Conservation (phyloP, 1,140 invertebrate genomes). For the Ladona fulva region DNA sequence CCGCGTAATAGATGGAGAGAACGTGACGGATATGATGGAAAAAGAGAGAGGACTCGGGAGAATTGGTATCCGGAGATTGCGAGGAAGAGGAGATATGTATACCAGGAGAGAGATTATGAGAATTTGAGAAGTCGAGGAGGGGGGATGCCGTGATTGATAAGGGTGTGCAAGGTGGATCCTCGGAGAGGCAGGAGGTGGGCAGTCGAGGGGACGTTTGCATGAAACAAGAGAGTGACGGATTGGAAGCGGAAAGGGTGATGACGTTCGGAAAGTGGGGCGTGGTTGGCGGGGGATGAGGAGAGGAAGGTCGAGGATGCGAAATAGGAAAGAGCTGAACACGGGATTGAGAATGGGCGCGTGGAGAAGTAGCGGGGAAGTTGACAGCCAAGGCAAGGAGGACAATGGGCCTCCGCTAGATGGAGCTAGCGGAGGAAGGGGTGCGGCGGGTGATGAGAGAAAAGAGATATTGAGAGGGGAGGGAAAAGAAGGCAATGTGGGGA, state of each 20-base stretch:
- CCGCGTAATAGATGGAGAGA: neutral
- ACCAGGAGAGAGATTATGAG: too few relatives aligned
- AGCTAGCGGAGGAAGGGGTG: neutral
- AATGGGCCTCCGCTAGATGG: neutral
- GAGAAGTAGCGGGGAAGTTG: neutral
- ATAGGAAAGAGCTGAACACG: neutral
- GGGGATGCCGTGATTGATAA: conserved; percentile 3
- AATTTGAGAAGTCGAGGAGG: too few relatives aligned
- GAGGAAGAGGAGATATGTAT: too few relatives aligned
- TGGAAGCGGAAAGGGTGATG: neutral
- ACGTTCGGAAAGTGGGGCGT: neutral
- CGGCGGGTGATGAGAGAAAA: neutral
- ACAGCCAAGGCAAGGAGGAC: neutral
- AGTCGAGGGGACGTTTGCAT: neutral
- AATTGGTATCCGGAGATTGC: neutral
- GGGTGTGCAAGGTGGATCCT: neutral
- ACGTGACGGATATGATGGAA: neutral
- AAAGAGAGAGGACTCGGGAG: neutral
- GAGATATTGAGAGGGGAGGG: neutral
- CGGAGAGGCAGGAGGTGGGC: neutral
- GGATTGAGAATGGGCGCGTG: too few relatives aligned
- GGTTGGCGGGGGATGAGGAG: neutral
- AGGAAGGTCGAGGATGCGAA: neutral
- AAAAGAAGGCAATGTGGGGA: neutral
- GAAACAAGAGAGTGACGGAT: conserved; percentile 8